Base-by-base conservation (phyloP, 2,888 invertebrate genomes). In the Agrochola macilenta region DNA sequence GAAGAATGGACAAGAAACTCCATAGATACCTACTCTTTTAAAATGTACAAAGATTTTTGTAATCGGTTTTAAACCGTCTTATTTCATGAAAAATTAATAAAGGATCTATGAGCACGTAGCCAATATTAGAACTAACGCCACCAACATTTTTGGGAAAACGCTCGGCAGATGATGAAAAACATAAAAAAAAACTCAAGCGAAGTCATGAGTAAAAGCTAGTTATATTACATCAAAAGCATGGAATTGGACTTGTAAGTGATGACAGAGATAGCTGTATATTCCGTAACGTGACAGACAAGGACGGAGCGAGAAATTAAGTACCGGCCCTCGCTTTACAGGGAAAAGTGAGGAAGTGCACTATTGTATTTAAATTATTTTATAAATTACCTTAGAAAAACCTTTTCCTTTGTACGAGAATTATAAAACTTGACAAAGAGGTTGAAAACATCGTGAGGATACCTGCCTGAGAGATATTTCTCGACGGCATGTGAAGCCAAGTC, bases 261-360 rank as follows among this genome's bases (percentile, higher is more conserved):
- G 91, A 93, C 58, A 74, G 93, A 88, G 94, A 94, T 20, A 79
- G 89, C 68, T 4, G 83, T 87, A 90, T 23, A 17, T 49, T 5
- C 0, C 23, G 8, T 4, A 8, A 20, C 49, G 69, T 0, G 93
- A 76, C 80, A 60, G 93, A 95, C 43, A 83, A 91, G 85, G 95
- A 94, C 9, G 69, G 90, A 20, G 46, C 87, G 79, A 93, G 89
- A 95, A 95, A 95, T 96, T 95, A 95, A 95, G 95, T 94, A 94
- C 92, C 93, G 92, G 90, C 90, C 83, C 20, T 77, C 86, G 90
- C 39, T 74, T 73, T 81, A 49, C 17, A 72, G n/a, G 90, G 9
- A 93, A 83, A 94, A 91, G 26, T 88, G 39, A 17, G 92, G 79
- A 90, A 82, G 39, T 89, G 89, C 76, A 64, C 69, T 85, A 87